Base-by-base conservation (phyloP, 2,797 vertebrate species). In the Tauraco hartlaubi region DNA sequence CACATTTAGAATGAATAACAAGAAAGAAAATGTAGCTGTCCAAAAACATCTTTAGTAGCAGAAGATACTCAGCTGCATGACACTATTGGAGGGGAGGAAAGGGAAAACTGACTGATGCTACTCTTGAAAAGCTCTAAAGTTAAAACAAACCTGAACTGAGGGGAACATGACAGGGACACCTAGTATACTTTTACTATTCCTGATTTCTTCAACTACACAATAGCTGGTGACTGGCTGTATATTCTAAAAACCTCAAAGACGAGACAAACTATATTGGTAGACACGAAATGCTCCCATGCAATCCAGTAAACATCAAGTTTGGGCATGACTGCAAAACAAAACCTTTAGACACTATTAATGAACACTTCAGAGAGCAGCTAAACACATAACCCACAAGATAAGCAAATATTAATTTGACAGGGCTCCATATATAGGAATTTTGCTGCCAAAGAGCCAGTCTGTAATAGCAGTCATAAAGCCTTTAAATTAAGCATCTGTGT, bases 61-160 rank as follows among this genome's bases (percentile, higher is more conserved):
- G 51, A 56, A 87, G 49, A 31, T 35, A 44, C 6, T 48, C 54
- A 75, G 20, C 46, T 41, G 28, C 54, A 43, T 19, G 28, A 51
- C n/a, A n/a, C 9, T n/a, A 3, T 17, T 58, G 9, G 6, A 12
- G 1, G 1, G 4, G 1, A 4, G 8, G 9, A 18, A 69, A 20
- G n/a, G 14, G 23, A 39, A 67, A 23, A 20, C 15, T 52, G 19
- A 9, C 19, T 68, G 31, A 39, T 14, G 21, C 17, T 43, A 73
- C 29, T 58, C 14, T 51, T 51, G 46, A 46, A 69, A 77, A 71
- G 8, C 6, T 23, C 23, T 10, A 46, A 74, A 41, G 59, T 51
- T 49, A 67, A 80, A 88, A 58, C 12, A 29, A 56, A 39, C 6
- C 12, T 71, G 29, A 33, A 33, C 52, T 33, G 20, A 87, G 15